These are phyloP conservation scores for Epinotia nisella DNA, from an alignment of 2,888 invertebrate species.

Conservation along the genomic window DNA sequence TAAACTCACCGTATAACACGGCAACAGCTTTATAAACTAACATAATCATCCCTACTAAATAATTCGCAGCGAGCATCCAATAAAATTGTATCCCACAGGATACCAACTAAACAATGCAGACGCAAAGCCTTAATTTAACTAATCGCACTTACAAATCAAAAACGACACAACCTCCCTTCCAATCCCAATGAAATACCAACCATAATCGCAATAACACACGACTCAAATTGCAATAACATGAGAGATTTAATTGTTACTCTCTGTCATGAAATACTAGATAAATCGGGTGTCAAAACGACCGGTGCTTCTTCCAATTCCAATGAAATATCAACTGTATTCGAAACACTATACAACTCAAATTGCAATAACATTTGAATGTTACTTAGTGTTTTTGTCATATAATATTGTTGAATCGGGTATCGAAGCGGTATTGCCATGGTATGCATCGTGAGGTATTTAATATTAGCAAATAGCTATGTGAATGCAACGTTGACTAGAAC, in stretches of 20 bases:
- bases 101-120: slow-evolving; percentile 23
- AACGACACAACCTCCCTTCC: neutral
- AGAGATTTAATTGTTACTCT: neutral
- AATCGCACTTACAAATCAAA: neutral
- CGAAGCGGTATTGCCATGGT: slow-evolving; percentile 1
- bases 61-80: slow-evolving; percentile 9
- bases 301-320: neutral
- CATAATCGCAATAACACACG: neutral
- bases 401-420: neutral
- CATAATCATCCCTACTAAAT: neutral
- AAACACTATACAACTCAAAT: neutral
- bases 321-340: neutral
- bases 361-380: neutral
- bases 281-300: neutral
- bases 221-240: neutral
- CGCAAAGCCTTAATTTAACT: slow-evolving; percentile 25
- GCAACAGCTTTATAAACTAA: neutral
- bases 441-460: slow-evolving; percentile 19
- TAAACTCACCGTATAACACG: neutral
- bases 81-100: slow-evolving; percentile 18
- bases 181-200: neutral
- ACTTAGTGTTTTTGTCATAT: neutral
- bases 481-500: neutral
- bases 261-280: neutral
- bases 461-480: neutral